These are phyloP conservation scores for Isaurus tuberculatus DNA, from an alignment of 92 coral and sea anemone genomes.

Conservation along the genomic window DNA sequence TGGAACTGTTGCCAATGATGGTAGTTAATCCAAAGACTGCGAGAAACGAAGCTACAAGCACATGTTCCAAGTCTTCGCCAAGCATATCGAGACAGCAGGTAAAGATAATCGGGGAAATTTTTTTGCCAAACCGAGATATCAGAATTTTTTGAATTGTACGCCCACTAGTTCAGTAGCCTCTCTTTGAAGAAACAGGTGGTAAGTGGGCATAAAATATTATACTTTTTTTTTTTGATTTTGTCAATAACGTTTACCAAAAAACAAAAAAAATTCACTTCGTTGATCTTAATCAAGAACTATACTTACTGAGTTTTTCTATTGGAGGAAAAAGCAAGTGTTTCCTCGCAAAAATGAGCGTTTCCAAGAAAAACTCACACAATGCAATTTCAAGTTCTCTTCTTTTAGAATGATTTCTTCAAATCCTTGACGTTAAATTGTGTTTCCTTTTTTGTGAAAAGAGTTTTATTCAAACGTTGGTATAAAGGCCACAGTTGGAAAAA, in stretches of 20 bases:
- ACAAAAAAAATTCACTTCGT: not conserved
- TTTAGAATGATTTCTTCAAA: not conserved
- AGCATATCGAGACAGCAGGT: not conserved
- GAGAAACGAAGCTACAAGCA: conserved; percentile 35
- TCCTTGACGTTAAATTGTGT: not conserved
- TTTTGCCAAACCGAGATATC: not conserved
- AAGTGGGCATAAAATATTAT: conserved; percentile 12
- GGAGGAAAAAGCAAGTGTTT: too few relatives aligned
- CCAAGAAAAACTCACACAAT: not conserved
- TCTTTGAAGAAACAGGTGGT: conserved; percentile 26
- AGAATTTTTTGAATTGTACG: conserved; percentile 7
- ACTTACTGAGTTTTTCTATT: not conserved
- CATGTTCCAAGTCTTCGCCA: not conserved
- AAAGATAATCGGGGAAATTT: not conserved
- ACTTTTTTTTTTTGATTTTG: not conserved
- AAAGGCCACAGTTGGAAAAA: not conserved
- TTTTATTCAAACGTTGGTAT: not conserved
- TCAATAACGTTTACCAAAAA: not conserved
- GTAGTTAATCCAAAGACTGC: conserved; percentile 19
- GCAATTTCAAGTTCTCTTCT: not conserved
- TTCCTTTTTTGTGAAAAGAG: not conserved
- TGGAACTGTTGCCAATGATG: conserved; percentile 30
- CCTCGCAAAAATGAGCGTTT: not conserved
- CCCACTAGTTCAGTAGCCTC: conserved; percentile 32
- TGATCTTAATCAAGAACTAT: not conserved